Conservation (phyloP, 1,140 invertebrate genomes). For the Lucilia cuprina region DNA sequence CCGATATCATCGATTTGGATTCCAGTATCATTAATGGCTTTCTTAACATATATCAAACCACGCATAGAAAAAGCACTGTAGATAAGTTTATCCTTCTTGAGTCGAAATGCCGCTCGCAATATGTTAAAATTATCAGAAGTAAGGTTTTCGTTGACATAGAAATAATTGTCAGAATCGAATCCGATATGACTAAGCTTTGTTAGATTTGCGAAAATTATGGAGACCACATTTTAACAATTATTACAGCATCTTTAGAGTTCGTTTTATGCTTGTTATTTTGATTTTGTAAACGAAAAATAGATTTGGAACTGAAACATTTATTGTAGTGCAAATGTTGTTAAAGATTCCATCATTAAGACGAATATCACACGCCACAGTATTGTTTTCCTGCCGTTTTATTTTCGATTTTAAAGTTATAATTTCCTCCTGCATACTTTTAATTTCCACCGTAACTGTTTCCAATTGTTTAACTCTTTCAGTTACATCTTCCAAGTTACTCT, state of each 20-base stretch:
- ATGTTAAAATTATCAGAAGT: not conserved
- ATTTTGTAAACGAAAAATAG: not conserved
- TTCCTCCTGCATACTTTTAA: constrained; percentile 44
- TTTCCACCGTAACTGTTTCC: constrained; percentile 39
- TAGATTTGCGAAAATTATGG: no score
- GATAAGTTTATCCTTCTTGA: not conserved
- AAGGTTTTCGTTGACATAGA: not conserved
- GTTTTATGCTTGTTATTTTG: not conserved
- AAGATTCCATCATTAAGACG: constrained; percentile 41
- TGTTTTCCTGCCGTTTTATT: constrained; percentile 45
- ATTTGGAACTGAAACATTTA: not conserved
- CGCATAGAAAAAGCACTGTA: not conserved
- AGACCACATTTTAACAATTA: not conserved
- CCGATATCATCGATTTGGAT: no score
- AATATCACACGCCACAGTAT: constrained; percentile 41
- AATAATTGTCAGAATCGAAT: not conserved
- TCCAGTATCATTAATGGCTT: no score
- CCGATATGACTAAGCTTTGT: not conserved
- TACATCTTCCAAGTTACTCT: not conserved
- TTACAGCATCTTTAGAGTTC: not conserved
- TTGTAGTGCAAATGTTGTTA: no score
- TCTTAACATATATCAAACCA: not conserved
- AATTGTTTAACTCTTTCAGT: constrained; percentile 37
- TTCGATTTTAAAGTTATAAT: constrained; percentile 38
- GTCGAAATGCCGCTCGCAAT: not conserved